Conservation (phyloP, 2,797 vertebrate genomes). For the Macropus fuliginosus region DNA sequence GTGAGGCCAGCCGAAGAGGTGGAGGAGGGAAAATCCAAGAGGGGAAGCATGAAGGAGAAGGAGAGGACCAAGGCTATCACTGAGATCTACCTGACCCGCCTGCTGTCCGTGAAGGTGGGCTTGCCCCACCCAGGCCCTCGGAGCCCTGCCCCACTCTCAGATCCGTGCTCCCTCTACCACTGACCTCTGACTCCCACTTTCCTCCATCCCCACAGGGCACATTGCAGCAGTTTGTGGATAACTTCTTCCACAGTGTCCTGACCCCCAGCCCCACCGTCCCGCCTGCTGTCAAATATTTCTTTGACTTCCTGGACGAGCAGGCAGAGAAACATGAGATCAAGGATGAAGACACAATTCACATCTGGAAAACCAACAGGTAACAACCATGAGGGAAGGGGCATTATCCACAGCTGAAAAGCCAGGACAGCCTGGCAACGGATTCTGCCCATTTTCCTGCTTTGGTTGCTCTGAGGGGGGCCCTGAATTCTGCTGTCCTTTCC, state of each 20-base stretch:
- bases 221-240: slow-evolving; percentile 98
- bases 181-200: background rate
- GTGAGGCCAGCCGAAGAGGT: slow-evolving; percentile 94
- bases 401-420: background rate
- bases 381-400: slow-evolving; percentile 50
- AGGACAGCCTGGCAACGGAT: background rate
- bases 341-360: slow-evolving; percentile 98
- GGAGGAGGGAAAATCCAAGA: slow-evolving; percentile 97
- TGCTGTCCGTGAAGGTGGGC: slow-evolving; percentile 97
- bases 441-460: background rate
- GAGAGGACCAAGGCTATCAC: slow-evolving; percentile 99
- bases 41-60: slow-evolving; percentile 98
- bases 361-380: slow-evolving; percentile 99
- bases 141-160: too few species aligned
- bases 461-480: background rate
- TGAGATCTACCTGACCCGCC: slow-evolving; percentile 98
- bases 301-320: slow-evolving; percentile 99
- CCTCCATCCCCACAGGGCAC: slow-evolving; percentile 89
- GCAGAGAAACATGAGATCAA: slow-evolving; percentile 95
- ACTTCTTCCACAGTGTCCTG: slow-evolving; percentile 97
- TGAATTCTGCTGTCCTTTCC: rapidly evolving
- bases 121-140: too few species aligned
- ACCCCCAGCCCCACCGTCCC: slow-evolving; percentile 94
- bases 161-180: too few species aligned
- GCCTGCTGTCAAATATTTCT: slow-evolving; percentile 98